Base-by-base conservation (phyloP, 2,797 vertebrate genomes). In the Microchirus variegatus region DNA sequence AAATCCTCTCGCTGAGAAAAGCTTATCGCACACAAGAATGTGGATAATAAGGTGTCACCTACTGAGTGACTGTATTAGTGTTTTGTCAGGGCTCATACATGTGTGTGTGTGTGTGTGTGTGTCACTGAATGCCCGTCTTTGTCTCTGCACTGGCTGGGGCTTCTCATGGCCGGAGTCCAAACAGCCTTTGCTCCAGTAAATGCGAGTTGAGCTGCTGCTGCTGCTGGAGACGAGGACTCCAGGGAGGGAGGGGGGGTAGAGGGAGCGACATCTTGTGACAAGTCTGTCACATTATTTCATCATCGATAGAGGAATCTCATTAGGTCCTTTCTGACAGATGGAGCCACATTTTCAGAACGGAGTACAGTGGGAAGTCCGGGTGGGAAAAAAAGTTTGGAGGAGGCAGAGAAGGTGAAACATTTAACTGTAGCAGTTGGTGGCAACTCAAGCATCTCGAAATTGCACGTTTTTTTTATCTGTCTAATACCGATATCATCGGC, bases 201-300 rank as follows among this genome's bases (percentile, higher is more conserved):
- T 2, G 53, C 7, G 50, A 77, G 22, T 0, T 18, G 35, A 66
- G 63, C 65, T 53, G 65, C 53, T 37, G 47, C 56, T 40, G 10
- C 4, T 16, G 40, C 53, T 56, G 43, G 68, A 74, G 67, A 42
- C 1, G n/a, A 59, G 44, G 66, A 57, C 70, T 56, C 58, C 5
- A 44, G 31, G 50, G 70, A 41, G 38, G 17, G 10, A 41, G 40
- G 6, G 54, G 42, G 10, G n/a, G n/a, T n/a, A n/a, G n/a, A 10
- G 37, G 54, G 35, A 18, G 59, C 9, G 48, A 65, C 76, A 72
- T 80, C 73, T 73, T 61, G 44, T 75, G 74, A 83, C 75, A 80
- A 57, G 72, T 73, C 53, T 82, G 78, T 81, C 78, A 78, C 50
- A 52, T 72, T 75, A 77, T 85, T 81, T 84, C 69, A 86, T 82